phyloP scores from a whole-genome alignment of 2,113 vertebrate species.

The Scytalopus superciliaris region DNA sequence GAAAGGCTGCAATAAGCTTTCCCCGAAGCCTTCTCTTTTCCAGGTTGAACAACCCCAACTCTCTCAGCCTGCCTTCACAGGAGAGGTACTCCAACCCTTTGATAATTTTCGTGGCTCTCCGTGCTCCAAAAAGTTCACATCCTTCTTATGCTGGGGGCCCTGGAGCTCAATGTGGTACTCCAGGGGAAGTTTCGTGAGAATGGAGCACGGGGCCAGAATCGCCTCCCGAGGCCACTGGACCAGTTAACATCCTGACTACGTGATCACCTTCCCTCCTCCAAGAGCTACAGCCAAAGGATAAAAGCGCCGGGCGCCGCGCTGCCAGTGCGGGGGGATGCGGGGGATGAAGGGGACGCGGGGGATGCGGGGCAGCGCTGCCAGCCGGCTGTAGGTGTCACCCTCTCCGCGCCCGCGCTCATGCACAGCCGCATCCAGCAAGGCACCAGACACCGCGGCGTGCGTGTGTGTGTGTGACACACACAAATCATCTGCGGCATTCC shows the following conservation, averaged over 20 bases:
- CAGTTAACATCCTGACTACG: accelerated
- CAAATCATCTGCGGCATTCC: neutral
- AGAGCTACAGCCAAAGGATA: accelerated
- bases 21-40: neutral
- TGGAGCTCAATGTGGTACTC: neutral
- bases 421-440: accelerated
- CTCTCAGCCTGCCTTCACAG: neutral
- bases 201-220: accelerated
- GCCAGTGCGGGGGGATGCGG: neutral
- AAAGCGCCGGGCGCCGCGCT: no score
- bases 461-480: accelerated
- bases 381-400: slow-evolving; percentile 49
- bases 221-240: accelerated
- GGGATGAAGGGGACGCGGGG: neutral
- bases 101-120: neutral
- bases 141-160: neutral
- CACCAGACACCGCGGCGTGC: neutral
- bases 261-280: neutral
- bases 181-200: neutral
- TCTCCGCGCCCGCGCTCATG: neutral
- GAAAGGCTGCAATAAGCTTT: neutral
- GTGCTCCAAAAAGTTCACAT: neutral
- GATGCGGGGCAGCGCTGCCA: neutral
- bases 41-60: neutral
- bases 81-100: neutral